phyloP scores from a whole-genome alignment of 2,113 vertebrate species.

The Cavia porcellus region DNA sequence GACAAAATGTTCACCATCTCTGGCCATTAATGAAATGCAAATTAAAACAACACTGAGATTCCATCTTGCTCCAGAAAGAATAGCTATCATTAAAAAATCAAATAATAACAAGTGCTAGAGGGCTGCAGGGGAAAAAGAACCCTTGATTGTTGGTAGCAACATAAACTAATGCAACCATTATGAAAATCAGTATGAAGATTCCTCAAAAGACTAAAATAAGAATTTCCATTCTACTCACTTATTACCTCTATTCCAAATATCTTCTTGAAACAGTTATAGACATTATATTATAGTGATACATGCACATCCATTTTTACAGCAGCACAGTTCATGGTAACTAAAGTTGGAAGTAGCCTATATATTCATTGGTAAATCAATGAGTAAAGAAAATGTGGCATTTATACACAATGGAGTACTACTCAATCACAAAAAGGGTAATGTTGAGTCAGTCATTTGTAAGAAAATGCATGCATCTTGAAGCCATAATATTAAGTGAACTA shows the following conservation, averaged over 20 bases:
- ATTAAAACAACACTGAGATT: not conserved
- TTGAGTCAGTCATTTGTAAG: not conserved
- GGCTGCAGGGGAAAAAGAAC: not conserved
- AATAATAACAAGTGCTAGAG: not conserved
- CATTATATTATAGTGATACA: not conserved
- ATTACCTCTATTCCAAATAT: not conserved
- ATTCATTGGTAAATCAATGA: not conserved
- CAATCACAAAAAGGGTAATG: not conserved
- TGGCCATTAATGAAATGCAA: not conserved
- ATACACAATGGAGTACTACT: not conserved
- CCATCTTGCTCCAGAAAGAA: not conserved
- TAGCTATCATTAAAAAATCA: not conserved
- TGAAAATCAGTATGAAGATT: not conserved
- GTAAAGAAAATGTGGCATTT: not conserved
- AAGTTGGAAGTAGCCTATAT: not conserved
- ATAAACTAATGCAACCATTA: not conserved
- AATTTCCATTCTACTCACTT: not conserved
- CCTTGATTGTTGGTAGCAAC: not conserved
- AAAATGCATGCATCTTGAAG: not conserved
- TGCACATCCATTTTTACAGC: not conserved
- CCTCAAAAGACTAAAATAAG: not conserved
- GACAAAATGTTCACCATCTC: not conserved
- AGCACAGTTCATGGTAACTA: not conserved
- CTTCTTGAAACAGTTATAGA: not conserved
- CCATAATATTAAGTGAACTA: not conserved